phyloP scores from a whole-genome alignment of 2,113 vertebrate species.

The Psittacula cyanocephala region DNA sequence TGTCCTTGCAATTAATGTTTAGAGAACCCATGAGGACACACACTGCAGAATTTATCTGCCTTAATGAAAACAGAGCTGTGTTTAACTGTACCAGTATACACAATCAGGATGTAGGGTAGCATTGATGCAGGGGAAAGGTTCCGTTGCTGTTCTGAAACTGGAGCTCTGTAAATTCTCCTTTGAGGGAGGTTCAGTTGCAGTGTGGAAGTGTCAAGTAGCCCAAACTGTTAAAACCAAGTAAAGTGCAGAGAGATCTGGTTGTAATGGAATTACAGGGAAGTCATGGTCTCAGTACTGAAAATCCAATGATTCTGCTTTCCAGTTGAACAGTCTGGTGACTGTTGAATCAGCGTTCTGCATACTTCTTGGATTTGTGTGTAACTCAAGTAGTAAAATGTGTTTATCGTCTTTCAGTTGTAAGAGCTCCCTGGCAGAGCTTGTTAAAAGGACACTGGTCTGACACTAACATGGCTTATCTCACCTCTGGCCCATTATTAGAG shows the following conservation, averaged over 20 bases:
- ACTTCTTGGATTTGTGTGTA: not conserved
- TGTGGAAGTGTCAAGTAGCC: not conserved
- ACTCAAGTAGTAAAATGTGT: not conserved
- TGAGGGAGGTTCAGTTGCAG: not conserved
- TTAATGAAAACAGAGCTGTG: not conserved
- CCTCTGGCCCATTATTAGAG: not conserved
- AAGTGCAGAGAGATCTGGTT: not conserved
- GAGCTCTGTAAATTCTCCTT: not conserved
- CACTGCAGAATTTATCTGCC: not conserved
- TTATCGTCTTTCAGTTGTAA: not conserved
- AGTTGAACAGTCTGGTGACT: not conserved
- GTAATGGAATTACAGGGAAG: not conserved
- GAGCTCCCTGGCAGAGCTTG: constrained; percentile 20
- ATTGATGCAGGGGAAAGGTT: not conserved
- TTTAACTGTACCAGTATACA: not conserved
- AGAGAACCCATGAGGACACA: not conserved
- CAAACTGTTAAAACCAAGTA: not conserved
- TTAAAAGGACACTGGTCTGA: not conserved
- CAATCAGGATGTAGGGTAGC: not conserved
- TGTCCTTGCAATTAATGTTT: not conserved
- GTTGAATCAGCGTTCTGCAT: not conserved
- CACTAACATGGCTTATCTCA: not conserved
- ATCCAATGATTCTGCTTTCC: not conserved
- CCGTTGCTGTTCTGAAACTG: not conserved
- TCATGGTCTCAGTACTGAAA: not conserved